These are phyloP conservation scores for Gobius niger DNA, from an alignment of 2,113 vertebrate species.

Conservation along the genomic window DNA sequence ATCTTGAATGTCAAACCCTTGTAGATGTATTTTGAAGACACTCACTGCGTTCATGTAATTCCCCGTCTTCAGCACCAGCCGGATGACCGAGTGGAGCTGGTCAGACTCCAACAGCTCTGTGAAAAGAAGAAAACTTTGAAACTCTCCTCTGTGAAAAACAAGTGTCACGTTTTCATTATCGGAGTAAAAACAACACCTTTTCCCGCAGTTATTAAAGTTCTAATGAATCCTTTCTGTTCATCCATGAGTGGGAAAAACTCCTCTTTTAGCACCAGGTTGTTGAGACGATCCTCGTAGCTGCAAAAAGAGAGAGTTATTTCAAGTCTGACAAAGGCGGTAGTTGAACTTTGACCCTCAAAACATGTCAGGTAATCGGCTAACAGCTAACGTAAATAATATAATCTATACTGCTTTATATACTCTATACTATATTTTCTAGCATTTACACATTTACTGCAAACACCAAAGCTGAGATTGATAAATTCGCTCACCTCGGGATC, in stretches of 20 bases:
- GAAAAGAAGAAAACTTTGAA: slow-evolving; percentile 16
- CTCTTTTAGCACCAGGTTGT: slow-evolving; percentile 78
- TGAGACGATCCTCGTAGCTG: slow-evolving; percentile 77
- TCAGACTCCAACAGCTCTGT: slow-evolving; percentile 79
- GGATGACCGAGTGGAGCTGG: slow-evolving; percentile 79
- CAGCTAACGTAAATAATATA: too few species aligned
- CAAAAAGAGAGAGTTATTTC: background rate
- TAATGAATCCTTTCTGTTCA: slow-evolving; percentile 68
- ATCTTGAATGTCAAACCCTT: background rate
- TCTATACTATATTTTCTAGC: too few species aligned
- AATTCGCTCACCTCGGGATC: slow-evolving; percentile 72
- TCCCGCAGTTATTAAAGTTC: slow-evolving; percentile 71
- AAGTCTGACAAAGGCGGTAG: background rate
- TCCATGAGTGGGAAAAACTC: slow-evolving; percentile 78
- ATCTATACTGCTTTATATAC: too few species aligned
- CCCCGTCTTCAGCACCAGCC: slow-evolving; percentile 79
- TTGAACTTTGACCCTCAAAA: too few species aligned
- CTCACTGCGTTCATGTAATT: slow-evolving; percentile 85
- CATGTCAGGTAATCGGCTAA: too few species aligned
- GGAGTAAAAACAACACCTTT: slow-evolving; percentile 57
- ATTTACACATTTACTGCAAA: too few species aligned
- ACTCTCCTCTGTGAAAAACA: background rate
- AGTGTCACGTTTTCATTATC: background rate
- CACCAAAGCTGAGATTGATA: too few species aligned
- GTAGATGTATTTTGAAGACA: background rate